phyloP scores from a whole-genome alignment of 2,113 vertebrate genomes.

The Spermophilus dauricus region DNA sequence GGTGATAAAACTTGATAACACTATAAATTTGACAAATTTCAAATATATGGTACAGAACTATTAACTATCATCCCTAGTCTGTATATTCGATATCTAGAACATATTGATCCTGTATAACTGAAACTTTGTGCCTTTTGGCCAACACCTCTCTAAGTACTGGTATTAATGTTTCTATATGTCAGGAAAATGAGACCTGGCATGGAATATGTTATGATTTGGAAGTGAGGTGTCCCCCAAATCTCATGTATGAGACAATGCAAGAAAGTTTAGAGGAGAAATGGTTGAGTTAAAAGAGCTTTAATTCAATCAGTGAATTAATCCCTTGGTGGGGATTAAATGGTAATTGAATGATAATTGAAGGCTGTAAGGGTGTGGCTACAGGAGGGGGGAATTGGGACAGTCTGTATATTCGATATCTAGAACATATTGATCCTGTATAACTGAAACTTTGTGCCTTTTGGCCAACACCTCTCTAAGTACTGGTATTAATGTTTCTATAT shows the following conservation, averaged over 20 bases:
- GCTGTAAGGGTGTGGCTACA: too few species aligned
- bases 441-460: not conserved
- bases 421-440: not conserved
- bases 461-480: not conserved
- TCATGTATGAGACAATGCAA: too few species aligned
- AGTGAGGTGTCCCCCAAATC: too few species aligned
- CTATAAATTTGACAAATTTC: not conserved
- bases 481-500: not conserved
- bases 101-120: not conserved
- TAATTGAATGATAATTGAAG: too few species aligned
- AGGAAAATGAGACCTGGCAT: not conserved
- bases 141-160: not conserved
- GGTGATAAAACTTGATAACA: not conserved
- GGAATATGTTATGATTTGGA: too few species aligned
- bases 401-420: not conserved
- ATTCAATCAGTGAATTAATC: too few species aligned
- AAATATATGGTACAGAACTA: not conserved
- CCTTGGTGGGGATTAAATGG: too few species aligned
- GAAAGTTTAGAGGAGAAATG: too few species aligned
- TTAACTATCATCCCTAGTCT: not conserved
- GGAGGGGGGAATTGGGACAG: too few species aligned
- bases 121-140: not conserved
- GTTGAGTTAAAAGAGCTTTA: too few species aligned
- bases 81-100: not conserved
- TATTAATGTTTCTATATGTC: not conserved